A percentile compares a stretch with the other conserved stretches of the same genome.
Conservation (phyloP, 30 jellyfish, hydroid and myxozoan genomes). For the Catostylus mosaicus region DNA sequence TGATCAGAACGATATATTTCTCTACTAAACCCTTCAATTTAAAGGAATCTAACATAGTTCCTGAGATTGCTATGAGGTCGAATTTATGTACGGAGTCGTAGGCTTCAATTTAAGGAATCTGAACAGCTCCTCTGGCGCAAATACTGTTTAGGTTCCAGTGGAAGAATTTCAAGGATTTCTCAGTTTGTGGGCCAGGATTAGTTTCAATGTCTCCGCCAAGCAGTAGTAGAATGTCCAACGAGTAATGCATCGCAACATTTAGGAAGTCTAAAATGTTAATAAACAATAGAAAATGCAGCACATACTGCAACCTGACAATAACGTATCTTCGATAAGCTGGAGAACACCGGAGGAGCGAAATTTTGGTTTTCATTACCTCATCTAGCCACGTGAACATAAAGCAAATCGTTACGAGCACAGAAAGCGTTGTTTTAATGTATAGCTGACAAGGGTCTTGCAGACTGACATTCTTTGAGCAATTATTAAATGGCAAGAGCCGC, state of each 20-base stretch:
- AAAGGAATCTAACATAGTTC: slow-evolving; percentile 8
- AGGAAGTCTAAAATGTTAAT: background rate
- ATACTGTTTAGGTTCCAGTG: background rate
- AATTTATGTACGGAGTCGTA: background rate
- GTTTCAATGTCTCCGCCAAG: slow-evolving; percentile 24
- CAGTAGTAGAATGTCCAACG: background rate
- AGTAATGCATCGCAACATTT: background rate
- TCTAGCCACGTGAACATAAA: background rate
- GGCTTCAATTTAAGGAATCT: slow-evolving; percentile 12
- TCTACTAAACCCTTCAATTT: slow-evolving; percentile 22
- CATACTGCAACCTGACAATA: background rate
- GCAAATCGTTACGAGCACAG: slow-evolving; percentile 1
- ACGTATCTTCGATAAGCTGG: background rate
- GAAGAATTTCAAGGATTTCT: background rate
- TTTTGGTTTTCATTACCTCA: too few species aligned
- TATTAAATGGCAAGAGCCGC: too few species aligned
- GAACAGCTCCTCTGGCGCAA: slow-evolving; percentile 21
- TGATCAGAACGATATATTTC: slow-evolving; percentile 30
- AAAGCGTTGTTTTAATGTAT: slow-evolving; percentile 9
- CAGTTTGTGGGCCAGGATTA: slow-evolving; percentile 25
- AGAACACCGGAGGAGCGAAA: background rate
- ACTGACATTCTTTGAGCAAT: too few species aligned
- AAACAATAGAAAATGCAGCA: background rate
- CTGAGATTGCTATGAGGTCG: slow-evolving; percentile 16
- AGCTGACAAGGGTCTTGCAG: background rate